Evolutionary conservation across 2,888 invertebrate species (phyloP), one percentile per base, ranked within the genome.

Genomic region (Pyrochroa serraticornis): DNA sequence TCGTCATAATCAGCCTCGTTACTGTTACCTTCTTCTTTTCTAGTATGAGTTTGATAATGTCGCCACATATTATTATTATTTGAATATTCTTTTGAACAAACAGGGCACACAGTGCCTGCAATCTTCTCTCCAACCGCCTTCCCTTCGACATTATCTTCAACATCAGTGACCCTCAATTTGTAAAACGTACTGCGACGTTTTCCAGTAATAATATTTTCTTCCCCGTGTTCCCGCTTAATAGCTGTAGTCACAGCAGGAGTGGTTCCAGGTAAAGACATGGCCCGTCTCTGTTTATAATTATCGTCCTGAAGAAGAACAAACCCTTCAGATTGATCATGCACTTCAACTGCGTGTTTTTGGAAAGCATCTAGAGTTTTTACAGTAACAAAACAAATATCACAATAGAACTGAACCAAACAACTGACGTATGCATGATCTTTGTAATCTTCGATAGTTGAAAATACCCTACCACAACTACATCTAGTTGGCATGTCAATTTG

Each of bases 21-120:
- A 3, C 82, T 36, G 22, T 48, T 47, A 7, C 37, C 14, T 13
- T 44, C 44, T 10, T 46, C 41, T 10, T 56, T 48, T 5, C 10
- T 31, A 3, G 83, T 82, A 52, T 82, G 80, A 7, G 80, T 75
- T 67, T 81, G 84, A 64, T 83, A 80, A 75, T 86, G 86, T 67
- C 85, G 82, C 7, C 84, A 79, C 77, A 86, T 81, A 72, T 84
- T 83, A 39, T 82, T 80, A 69, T 85, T 84, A 65, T 78, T 82
- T 38, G 81, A 82, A 65, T 83, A 84, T 65, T 82, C 82, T 70
- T 83, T 84, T 8, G 80, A 80, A 66, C 85, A 86, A 38, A 84
- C 66, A 0, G 84, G 82, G 65, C 86, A 86, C 0, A 7, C 9
- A 1, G 49, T 56, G 1, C 58, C 56, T n/a, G 41, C 45, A 30